phyloP scores from a whole-genome alignment of 2,888 invertebrate species.

The Amorpha juglandis region DNA sequence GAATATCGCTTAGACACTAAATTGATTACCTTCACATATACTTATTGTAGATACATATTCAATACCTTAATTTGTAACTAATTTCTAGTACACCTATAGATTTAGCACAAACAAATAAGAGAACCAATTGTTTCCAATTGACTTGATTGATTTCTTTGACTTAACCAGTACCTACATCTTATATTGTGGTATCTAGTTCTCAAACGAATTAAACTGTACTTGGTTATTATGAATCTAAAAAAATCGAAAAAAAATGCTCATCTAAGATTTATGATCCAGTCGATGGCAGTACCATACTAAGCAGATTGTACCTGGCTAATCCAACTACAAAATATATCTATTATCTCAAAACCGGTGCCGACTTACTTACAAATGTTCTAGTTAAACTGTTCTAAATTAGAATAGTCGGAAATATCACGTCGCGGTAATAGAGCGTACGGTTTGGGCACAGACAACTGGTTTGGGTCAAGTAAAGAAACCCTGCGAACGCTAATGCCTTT shows the following conservation, averaged over 20 bases:
- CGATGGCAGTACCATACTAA: constrained; percentile 24
- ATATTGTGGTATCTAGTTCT: too few species aligned
- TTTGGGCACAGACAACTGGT: too few species aligned
- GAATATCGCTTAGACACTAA: too few species aligned
- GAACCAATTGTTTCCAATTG: too few species aligned
- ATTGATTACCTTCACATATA: too few species aligned
- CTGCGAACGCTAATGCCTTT: constrained; percentile 12
- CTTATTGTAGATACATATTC: too few species aligned
- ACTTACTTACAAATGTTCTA: constrained; percentile 37
- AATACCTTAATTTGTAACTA: too few species aligned
- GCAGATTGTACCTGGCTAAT: constrained; percentile 31
- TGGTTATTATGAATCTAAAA: neutral
- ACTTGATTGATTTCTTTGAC: too few species aligned
- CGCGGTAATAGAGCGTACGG: constrained; percentile 45
- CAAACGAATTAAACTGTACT: too few species aligned
- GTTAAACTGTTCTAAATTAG: constrained; percentile 48
- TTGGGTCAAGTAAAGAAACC: constrained; percentile 32
- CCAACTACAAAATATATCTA: constrained; percentile 28
- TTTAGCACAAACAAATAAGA: too few species aligned
- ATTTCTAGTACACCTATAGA: too few species aligned
- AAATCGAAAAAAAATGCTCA: neutral
- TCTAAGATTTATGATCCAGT: neutral
- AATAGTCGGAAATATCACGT: constrained; percentile 55
- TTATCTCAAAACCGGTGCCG: constrained; percentile 17
- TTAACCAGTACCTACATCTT: too few species aligned